Evolutionary conservation across 2,797 vertebrate species (phyloP).

Genomic region (Potorous gilbertii): DNA sequence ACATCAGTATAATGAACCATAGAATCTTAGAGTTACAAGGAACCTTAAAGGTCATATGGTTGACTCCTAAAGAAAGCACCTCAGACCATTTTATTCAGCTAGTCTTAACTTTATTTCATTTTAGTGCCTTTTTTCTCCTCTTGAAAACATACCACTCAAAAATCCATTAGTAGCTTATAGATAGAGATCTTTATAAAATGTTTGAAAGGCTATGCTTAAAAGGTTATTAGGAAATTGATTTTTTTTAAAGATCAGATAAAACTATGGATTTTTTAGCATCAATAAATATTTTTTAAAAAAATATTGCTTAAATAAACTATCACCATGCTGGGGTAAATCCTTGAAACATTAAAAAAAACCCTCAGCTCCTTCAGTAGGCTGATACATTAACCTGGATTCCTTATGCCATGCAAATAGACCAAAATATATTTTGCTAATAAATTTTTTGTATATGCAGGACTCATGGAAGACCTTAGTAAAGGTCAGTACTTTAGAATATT

Average conservation of each 20-base stretch:
- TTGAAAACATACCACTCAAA: conserved; percentile 30
- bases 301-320: conserved; percentile 29
- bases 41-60: neutral
- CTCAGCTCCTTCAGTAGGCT: conserved; percentile 32
- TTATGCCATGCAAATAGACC: conserved; percentile 56
- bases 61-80: neutral
- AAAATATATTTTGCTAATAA: conserved; percentile 71
- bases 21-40: neutral
- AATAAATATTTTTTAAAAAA: conserved; percentile 38
- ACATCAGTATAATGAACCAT: neutral
- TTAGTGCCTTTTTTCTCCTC: conserved; percentile 33
- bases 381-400: conserved; percentile 37
- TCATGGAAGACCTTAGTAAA: conserved; percentile 62
- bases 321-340: neutral
- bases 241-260: conserved; percentile 39
- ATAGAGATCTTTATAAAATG: conserved; percentile 29
- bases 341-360: conserved; percentile 23
- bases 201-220: conserved; percentile 57
- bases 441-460: conserved; percentile 50
- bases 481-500: conserved; percentile 69
- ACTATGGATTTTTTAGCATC: conserved; percentile 20
- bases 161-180: neutral
- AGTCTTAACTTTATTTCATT: neutral
- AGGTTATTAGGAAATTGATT: conserved; percentile 51
- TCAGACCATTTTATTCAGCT: conserved; percentile 32